Base-by-base conservation (phyloP, 2,888 invertebrate species). In the Spodoptera exigua region DNA sequence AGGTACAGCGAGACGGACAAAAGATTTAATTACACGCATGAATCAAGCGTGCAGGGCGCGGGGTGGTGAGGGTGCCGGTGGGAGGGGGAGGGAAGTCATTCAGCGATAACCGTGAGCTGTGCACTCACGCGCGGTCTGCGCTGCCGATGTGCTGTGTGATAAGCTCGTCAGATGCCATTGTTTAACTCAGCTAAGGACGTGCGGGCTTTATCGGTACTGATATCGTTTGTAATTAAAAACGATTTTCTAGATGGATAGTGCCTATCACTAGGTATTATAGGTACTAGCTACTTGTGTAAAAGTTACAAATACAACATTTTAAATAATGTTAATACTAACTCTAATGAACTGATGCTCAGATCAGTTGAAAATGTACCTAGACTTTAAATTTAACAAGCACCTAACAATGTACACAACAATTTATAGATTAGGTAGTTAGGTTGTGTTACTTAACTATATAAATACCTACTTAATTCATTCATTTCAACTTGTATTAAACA, bases 1-100 rank as follows among this genome's bases (percentile, higher is more conserved):
- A 74, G 83, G 77, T 82, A 81, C 78, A 81, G 79, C 78, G 85
- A 83, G 83, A 81, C 87, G 88, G 86, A 93, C 92, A 92, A 94
- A 91, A 93, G 93, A 93, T 92, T 92, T 93, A 93, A 94, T 94
- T 94, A 93, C 89, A 93, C 93, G 93, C 92, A 92, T 93, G 93
- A 92, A 93, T 92, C 92, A 92, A 92, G 89, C 88, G 83, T 82
- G 76, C 77, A 83, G 80, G 83, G 82, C 66, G 80, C 75, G 82
- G 77, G 80, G 70, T 63, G 76, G 54, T 60, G 75, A 57, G 71
- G 70, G 74, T 61, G 75, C 72, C 48, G 61, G 78, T 67, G 74
- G 79, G 74, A 83, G 77, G 81, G 75, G 69, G 70, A 77, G 77
- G 66, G 74, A 70, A 70, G 77, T 79, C 79, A 80, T 80, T 82